Percentiles rank a stretch among this genome's conserved stretches.
Evolutionary conservation across 2,797 vertebrate genomes (phyloP).

Genomic region (Tinamus major): DNA sequence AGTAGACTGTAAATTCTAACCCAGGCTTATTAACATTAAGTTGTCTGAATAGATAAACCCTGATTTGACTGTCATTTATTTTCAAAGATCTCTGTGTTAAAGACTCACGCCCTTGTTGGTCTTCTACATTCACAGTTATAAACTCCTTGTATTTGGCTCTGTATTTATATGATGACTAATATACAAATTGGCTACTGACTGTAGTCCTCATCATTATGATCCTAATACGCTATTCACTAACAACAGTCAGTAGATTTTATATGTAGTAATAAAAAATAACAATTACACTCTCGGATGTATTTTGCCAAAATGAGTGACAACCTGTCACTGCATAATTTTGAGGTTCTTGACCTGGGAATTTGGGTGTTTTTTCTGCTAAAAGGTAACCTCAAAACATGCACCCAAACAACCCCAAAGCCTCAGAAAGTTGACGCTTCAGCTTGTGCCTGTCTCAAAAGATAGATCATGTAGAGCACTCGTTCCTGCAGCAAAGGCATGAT

Average conservation of each 20-base stretch:
- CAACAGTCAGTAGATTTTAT: accelerated
- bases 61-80: conserved; percentile 54
- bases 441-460: neutral
- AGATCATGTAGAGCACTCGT: neutral
- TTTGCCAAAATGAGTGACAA: neutral
- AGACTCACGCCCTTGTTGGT: neutral
- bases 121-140: neutral
- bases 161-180: neutral
- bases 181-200: accelerated
- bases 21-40: conserved; percentile 55
- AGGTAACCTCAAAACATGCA: neutral
- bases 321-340: neutral
- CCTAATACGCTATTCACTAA: neutral
- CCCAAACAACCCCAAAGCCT: neutral
- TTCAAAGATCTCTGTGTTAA: neutral
- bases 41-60: conserved; percentile 43
- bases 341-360: neutral
- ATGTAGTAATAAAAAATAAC: neutral
- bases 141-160: neutral
- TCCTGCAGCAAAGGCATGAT: neutral
- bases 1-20: conserved; percentile 61
- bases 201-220: too few species aligned
- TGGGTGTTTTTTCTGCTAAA: neutral
- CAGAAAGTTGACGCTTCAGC: neutral
- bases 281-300: neutral